Percentiles rank a stretch among this genome's conserved stretches.
Evolutionary conservation across 2,113 vertebrate species (phyloP).

Genomic region (Stegastes partitus): DNA sequence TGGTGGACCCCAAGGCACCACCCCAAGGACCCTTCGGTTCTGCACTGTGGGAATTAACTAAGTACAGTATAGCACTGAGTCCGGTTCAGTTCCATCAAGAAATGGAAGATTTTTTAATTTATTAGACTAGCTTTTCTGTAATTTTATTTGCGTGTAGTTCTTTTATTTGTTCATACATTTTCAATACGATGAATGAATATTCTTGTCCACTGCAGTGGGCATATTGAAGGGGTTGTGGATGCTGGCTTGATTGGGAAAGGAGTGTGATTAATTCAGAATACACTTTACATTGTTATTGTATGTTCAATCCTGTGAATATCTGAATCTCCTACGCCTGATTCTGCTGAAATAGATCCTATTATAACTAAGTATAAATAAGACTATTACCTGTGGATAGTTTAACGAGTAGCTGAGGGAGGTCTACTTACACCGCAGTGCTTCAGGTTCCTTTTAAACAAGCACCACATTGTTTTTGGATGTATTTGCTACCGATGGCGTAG

Average conservation of each 20-base stretch:
- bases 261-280: slow-evolving; percentile 22
- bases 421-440: slow-evolving; percentile 24
- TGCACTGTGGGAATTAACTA: slow-evolving; percentile 52
- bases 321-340: background rate
- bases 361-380: slow-evolving; percentile 1
- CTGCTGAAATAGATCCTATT: slow-evolving; percentile 4
- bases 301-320: slow-evolving; percentile 28
- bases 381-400: slow-evolving; percentile 15
- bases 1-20: slow-evolving; percentile 29
- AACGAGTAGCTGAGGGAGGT: slow-evolving; percentile 18
- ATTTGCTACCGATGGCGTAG: no score
- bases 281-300: slow-evolving; percentile 8
- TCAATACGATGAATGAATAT: slow-evolving; percentile 3
- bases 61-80: slow-evolving; percentile 66
- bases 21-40: slow-evolving; percentile 35
- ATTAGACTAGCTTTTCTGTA: slow-evolving; percentile 61
- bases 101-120: slow-evolving; percentile 51
- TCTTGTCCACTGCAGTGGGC: slow-evolving; percentile 23
- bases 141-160: slow-evolving; percentile 36
- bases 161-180: slow-evolving; percentile 42
- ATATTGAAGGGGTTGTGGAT: background rate
- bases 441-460: no score
- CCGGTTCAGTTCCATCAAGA: slow-evolving; percentile 34
- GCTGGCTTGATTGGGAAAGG: slow-evolving; percentile 10
- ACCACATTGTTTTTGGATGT: no score